phyloP scores from a whole-genome alignment of 2,113 vertebrate genomes.

The Suricata suricatta region DNA sequence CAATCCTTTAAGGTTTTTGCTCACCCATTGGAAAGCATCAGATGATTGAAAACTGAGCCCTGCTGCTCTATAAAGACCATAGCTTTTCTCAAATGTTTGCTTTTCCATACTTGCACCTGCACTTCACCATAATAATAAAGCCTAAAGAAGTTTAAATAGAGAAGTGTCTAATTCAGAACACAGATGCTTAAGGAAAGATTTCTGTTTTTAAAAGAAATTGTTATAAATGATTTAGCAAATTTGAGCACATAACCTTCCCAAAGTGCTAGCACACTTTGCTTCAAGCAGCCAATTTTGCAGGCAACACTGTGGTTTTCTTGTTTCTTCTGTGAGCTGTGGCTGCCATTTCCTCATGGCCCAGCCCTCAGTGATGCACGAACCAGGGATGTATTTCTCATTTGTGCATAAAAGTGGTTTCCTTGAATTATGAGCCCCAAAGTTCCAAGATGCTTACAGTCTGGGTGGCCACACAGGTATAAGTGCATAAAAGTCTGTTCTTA shows the following conservation, averaged over 20 bases:
- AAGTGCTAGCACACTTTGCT: slow-evolving; percentile 52
- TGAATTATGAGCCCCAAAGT: slow-evolving; percentile 26
- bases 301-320: slow-evolving; percentile 67
- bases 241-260: slow-evolving; percentile 49
- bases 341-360: not conserved
- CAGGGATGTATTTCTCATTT: slow-evolving; percentile 69
- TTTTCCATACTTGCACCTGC: slow-evolving; percentile 69
- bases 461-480: slow-evolving; percentile 62
- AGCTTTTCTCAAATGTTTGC: slow-evolving; percentile 50
- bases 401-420: slow-evolving; percentile 55
- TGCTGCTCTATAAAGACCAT: not conserved
- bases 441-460: slow-evolving; percentile 58
- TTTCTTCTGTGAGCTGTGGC: slow-evolving; percentile 32
- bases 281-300: slow-evolving; percentile 19
- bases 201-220: slow-evolving; percentile 62
- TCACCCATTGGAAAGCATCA: slow-evolving; percentile 23
- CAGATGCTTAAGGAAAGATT: slow-evolving; percentile 71
- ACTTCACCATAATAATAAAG: slow-evolving; percentile 21
- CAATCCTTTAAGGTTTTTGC: not conserved
- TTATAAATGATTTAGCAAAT: slow-evolving; percentile 57
- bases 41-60: slow-evolving; percentile 8
- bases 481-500: slow-evolving; percentile 62
- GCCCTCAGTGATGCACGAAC: slow-evolving; percentile 4
- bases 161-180: slow-evolving; percentile 62
- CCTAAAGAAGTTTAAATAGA: slow-evolving; percentile 27